These are phyloP conservation scores for Patiria pectinifera DNA, from an alignment of 53 echinoderm and acorn worm species.

Conservation along the genomic window DNA sequence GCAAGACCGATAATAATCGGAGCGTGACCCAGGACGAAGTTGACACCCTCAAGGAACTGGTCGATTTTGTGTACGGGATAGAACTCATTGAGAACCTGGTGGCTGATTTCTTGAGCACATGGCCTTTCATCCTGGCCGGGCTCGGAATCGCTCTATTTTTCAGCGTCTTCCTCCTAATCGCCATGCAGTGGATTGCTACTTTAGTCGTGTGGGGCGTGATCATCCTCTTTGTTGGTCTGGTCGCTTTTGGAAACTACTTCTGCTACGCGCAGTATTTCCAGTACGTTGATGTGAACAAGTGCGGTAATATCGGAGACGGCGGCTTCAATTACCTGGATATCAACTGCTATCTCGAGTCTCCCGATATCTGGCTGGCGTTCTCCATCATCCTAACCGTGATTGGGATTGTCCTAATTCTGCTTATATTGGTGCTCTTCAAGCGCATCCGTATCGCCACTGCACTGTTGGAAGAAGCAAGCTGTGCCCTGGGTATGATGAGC, in stretches of 20 bases:
- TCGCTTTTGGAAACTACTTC: slow-evolving; percentile 85
- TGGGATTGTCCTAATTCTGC: slow-evolving; percentile 70
- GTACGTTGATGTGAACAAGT: slow-evolving; percentile 62
- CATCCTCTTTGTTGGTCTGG: slow-evolving; percentile 58
- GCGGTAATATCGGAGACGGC: slow-evolving; percentile 64
- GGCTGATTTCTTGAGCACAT: slow-evolving; percentile 81
- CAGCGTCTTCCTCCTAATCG: slow-evolving; percentile 78
- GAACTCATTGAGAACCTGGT: slow-evolving; percentile 76
- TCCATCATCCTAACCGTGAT: slow-evolving; percentile 80
- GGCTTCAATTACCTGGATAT: slow-evolving; percentile 69
- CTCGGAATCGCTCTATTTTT: slow-evolving; percentile 72
- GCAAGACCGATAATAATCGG: slow-evolving; percentile 68
- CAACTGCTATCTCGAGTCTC: slow-evolving; percentile 79
- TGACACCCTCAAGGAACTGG: slow-evolving; percentile 53
- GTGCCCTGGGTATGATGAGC: slow-evolving; percentile 85
- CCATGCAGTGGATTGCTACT: slow-evolving; percentile 90
- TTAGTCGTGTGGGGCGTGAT: slow-evolving; percentile 78
- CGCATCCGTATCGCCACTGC: slow-evolving; percentile 88
- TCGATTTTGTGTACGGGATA: slow-evolving; percentile 63
- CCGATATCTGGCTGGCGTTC: slow-evolving; percentile 84
- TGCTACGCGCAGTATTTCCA: slow-evolving; percentile 77
- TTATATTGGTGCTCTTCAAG: slow-evolving; percentile 77
- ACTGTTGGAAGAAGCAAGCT: slow-evolving; percentile 84
- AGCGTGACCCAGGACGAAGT: slow-evolving; percentile 75
- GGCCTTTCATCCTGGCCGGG: slow-evolving; percentile 83